Evolutionary conservation across 1,140 invertebrate genomes (phyloP).

Genomic region (Vanessa atalanta): DNA sequence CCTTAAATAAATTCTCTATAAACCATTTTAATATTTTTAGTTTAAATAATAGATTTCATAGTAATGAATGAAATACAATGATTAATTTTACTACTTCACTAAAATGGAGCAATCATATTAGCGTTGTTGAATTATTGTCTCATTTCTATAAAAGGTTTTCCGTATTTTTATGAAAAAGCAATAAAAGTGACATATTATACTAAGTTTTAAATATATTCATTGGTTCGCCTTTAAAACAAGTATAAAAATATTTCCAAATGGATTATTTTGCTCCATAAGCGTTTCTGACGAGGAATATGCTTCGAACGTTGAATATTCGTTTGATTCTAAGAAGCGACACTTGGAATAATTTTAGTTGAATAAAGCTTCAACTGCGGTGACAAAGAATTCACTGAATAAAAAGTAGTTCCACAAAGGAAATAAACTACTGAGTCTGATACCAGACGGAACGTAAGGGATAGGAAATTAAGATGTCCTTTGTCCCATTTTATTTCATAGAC

Average conservation of each 20-base stretch:
- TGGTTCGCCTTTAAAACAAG: neutral
- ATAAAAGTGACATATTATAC: constrained; percentile 8
- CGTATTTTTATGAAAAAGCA: constrained; percentile 10
- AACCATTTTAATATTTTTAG: too few relatives aligned
- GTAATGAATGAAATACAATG: too few relatives aligned
- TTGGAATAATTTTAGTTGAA: constrained; percentile 9
- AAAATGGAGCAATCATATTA: neutral
- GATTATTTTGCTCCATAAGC: neutral
- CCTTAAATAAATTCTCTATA: too few relatives aligned
- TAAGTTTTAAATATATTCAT: neutral
- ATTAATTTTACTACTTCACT: neutral
- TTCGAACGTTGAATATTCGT: neutral
- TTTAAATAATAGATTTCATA: too few relatives aligned
- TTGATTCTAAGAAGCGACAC: constrained; percentile 7
- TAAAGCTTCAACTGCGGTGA: neutral
- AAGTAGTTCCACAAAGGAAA: neutral
- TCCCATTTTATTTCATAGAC: constrained; percentile 60
- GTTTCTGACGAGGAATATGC: neutral
- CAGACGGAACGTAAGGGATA: constrained; percentile 42
- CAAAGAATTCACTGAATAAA: constrained; percentile 4
- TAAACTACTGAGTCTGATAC: constrained; percentile 16
- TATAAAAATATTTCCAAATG: neutral
- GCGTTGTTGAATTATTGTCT: constrained; percentile 8
- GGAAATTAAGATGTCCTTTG: constrained; percentile 65
- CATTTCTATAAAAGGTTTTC: constrained; percentile 16